A percentile compares a stretch with the other conserved stretches of the same genome.
Evolutionary conservation across 2,797 vertebrate species (phyloP).

Genomic region (Phalloptychus januarius): DNA sequence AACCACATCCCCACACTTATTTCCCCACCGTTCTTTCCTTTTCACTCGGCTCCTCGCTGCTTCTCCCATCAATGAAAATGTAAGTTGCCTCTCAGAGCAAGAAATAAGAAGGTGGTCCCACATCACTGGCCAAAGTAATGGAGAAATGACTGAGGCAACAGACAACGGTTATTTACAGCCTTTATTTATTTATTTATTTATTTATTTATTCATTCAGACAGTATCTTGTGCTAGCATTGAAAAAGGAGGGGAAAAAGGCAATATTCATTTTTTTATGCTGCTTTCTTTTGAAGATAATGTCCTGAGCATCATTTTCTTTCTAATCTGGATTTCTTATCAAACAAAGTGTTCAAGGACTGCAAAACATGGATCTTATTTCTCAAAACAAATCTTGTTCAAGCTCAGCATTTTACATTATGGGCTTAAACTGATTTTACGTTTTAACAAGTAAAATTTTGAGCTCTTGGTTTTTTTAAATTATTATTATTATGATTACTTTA

Average conservation of each 20-base stretch:
- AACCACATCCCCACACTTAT: conserved; percentile 2
- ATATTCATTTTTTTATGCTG: conserved; percentile 70
- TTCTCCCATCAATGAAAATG: conserved; percentile 64
- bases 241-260: conserved; percentile 46
- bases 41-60: conserved; percentile 16
- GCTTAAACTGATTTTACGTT: background rate
- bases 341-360: conserved; percentile 40
- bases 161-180: conserved; percentile 66
- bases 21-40: conserved; percentile 5
- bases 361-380: conserved; percentile 31
- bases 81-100: conserved; percentile 72
- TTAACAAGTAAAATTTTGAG: background rate
- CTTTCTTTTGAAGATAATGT: conserved; percentile 61
- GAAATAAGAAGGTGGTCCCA: conserved; percentile 76
- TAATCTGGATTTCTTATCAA: conserved; percentile 38
- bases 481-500: too few species aligned
- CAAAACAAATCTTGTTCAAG: background rate
- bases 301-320: conserved; percentile 48
- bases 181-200: conserved; percentile 69
- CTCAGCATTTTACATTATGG: background rate
- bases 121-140: conserved; percentile 76
- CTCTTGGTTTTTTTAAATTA: background rate
- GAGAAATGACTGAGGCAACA: conserved; percentile 75
- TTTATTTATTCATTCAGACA: conserved; percentile 68
- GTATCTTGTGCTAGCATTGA: conserved; percentile 59